Evolutionary conservation across 1,140 invertebrate species (phyloP), one percentile per base, ranked within the genome.

Genomic region (Heliconius congener): DNA sequence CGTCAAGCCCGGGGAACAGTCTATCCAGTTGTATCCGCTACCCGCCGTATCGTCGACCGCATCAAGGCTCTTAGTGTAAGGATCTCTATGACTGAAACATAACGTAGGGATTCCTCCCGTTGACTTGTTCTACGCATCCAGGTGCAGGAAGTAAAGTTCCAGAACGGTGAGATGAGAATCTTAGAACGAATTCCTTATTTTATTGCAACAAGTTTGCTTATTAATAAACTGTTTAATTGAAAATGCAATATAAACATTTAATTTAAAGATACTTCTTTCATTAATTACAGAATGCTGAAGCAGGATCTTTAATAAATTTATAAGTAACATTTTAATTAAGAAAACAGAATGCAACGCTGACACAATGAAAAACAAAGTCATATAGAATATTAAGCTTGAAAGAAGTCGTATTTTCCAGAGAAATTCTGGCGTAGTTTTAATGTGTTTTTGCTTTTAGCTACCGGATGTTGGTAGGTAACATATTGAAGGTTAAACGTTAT

Each of bases 321-420:
- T 66, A 66, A 66, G 23, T 27, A 66, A 13, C 55, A 60, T 66
- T 66, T 66, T 66, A 66, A 66, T 66, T 66, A 66, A 66, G 23
- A 66, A 66, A 66, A 66, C 27, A 66, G 60, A 66, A 66, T 66
- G 60, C 60, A 66, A 66, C 27, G 60, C 60, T 66, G 23, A 66
- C 60, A 66, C 60, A 66, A 66, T 66, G 60, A 66, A 66, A 66
- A 66, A 66, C 60, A 66, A 66, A 66, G 60, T 66, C 60, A 66
- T 66, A 66, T 30, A 66, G 60, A 27, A 66, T 66, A 30, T 66
- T 66, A 30, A 37, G 13, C 60, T 30, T 30, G 60, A 23, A n/a
- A 60, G 55, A 57, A 66, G 60, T 66, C 60, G 60, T 30, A 30
- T 30, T 66, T 66, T 66, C 27, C 60, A 66, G 9, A 30, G 9